These are phyloP conservation scores for Peromyscus polionotus DNA, from an alignment of 2,113 vertebrate genomes.

Conservation along the genomic window DNA sequence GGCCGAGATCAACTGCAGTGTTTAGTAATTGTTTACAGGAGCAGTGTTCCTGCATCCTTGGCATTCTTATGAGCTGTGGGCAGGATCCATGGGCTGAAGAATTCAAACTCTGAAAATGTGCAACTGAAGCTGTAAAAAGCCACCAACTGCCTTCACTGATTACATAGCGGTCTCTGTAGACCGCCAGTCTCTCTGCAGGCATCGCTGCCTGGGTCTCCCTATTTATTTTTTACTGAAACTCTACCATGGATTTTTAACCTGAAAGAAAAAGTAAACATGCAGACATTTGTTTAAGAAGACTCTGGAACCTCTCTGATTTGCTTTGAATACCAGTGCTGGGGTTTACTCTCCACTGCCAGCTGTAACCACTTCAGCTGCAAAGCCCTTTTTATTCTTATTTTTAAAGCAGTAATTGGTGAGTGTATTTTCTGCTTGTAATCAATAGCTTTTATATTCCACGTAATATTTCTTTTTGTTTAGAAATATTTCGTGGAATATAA, in stretches of 20 bases:
- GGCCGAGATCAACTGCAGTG: slow-evolving; percentile 14
- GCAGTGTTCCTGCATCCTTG: slow-evolving; percentile 36
- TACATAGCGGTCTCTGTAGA: slow-evolving; percentile 43
- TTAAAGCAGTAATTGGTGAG: slow-evolving; percentile 82
- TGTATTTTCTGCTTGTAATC: slow-evolving; percentile 83
- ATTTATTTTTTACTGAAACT: slow-evolving; percentile 72
- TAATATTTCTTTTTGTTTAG: slow-evolving; percentile 80
- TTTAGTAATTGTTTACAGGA: slow-evolving; percentile 69
- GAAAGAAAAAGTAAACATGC: slow-evolving; percentile 66
- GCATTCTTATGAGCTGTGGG: slow-evolving; percentile 67
- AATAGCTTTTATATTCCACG: slow-evolving; percentile 84
- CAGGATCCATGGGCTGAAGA: slow-evolving; percentile 47
- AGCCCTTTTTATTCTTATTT: slow-evolving; percentile 73
- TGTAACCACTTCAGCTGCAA: slow-evolving; percentile 79
- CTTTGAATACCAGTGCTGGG: slow-evolving; percentile 24
- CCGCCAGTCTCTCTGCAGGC: slow-evolving; percentile 49
- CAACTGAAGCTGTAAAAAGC: slow-evolving; percentile 57
- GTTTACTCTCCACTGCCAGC: slow-evolving; percentile 71
- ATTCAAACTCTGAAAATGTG: slow-evolving; percentile 42
- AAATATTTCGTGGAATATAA: slow-evolving; percentile 77
- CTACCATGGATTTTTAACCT: slow-evolving; percentile 66
- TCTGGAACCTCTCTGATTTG: slow-evolving; percentile 71
- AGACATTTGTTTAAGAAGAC: slow-evolving; percentile 79
- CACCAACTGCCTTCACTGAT: slow-evolving; percentile 57
- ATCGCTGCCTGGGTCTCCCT: background rate